phyloP scores from a whole-genome alignment of 2,113 vertebrate species.

The Mohoua ochrocephala region DNA sequence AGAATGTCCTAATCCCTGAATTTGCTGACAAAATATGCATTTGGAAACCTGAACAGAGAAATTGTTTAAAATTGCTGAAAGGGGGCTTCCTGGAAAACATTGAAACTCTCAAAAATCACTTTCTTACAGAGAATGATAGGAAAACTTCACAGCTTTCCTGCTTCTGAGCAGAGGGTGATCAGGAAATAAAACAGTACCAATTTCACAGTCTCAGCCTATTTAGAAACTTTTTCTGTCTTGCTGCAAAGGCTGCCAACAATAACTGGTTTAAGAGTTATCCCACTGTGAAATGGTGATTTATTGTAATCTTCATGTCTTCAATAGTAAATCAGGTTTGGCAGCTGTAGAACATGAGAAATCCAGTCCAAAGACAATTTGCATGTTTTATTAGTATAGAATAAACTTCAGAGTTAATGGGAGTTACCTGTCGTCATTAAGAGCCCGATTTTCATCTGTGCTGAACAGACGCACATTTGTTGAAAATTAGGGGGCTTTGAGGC shows the following conservation, averaged over 20 bases:
- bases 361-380: not conserved
- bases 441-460: not conserved
- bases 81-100: not conserved
- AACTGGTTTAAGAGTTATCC: not conserved
- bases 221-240: not conserved
- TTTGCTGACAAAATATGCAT: not conserved
- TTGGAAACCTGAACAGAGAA: not conserved
- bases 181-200: not conserved
- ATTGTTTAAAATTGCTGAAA: not conserved
- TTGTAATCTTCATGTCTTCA: not conserved
- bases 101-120: not conserved
- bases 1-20: not conserved
- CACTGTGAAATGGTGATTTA: not conserved
- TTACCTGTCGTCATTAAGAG: not conserved
- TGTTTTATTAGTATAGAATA: not conserved
- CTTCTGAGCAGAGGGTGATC: not conserved
- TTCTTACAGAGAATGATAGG: not conserved
- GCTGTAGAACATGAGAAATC: not conserved
- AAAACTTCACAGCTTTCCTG: not conserved
- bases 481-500: not conserved
- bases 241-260: not conserved
- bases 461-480: not conserved
- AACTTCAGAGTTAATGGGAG: not conserved
- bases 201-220: not conserved
- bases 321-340: not conserved